phyloP scores from a whole-genome alignment of 2,797 vertebrate genomes.

The Coregonus ussuriensis region DNA sequence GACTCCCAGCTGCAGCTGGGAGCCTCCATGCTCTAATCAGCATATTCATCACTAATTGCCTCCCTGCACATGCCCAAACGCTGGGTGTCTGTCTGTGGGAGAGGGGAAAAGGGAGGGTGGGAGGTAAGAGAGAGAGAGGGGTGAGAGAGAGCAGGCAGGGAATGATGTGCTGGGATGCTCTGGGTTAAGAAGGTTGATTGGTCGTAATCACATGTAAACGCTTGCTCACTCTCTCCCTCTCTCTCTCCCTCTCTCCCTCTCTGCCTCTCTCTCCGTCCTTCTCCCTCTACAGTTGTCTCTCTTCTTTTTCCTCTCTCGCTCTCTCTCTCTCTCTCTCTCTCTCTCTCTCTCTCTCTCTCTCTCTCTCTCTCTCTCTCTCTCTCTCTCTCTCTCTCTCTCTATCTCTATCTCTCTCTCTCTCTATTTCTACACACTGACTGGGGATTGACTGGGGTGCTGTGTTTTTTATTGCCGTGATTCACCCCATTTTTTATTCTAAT shows the following conservation, averaged over 20 bases:
- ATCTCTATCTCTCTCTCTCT: not conserved
- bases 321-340: not conserved
- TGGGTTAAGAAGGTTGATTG: not conserved
- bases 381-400: not conserved
- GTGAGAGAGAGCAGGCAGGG: not conserved
- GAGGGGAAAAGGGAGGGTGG: not conserved
- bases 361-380: not conserved
- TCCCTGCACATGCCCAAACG: not conserved
- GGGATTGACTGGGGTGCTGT: not conserved
- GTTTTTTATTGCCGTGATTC: not conserved
- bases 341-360: not conserved
- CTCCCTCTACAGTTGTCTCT: not conserved
- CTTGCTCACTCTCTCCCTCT: not conserved
- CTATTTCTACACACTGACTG: not conserved
- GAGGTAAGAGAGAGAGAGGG: not conserved
- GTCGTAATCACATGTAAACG: not conserved
- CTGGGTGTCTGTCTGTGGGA: slow-evolving; percentile 4
- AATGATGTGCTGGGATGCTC: not conserved
- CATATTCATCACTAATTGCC: slow-evolving; percentile 3
- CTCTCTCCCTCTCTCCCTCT: not conserved
- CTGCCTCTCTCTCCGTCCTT: not conserved
- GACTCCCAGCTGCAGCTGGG: slow-evolving; percentile 1
- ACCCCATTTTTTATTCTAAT: not conserved
- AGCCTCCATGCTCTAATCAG: slow-evolving; percentile 6
- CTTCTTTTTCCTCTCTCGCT: not conserved